Base-by-base conservation (phyloP, 2,113 vertebrate species). In the Esox niger region DNA sequence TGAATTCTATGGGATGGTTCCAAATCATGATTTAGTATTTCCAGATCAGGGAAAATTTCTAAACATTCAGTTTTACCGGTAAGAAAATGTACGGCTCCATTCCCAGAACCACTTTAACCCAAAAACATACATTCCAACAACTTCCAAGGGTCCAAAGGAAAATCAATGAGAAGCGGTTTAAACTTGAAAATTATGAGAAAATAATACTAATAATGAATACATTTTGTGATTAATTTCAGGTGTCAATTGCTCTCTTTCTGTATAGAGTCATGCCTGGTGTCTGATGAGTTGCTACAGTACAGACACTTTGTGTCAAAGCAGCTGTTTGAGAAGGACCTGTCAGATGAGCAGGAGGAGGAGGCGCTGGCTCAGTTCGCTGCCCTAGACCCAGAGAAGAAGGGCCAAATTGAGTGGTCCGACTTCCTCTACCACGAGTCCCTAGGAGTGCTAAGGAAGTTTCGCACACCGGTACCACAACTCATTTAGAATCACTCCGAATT, bases 361-460 rank as follows among this genome's bases (percentile, higher is more conserved):
- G 93, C 92, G 0, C 65, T 93, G 72, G 90, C 90, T 68, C 96
- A 98, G 88, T 99, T 98, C 80, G 91, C 94, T 0, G 91, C 94
- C 1, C 80, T 99, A 79, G 95, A 98, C 70, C 93, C 94, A 0
- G 93, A 96, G 61, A 95, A 94, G 80, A 94, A 91, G 70, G 96
- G 96, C 60, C 93, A 93, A 35, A 78, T 98, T 0, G 94, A 97
- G 68, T 99, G 96, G 96, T 85, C 86, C 0, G 96, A 99, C 74
- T 99, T 98, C 81, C 92, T 99, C 73, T 97, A 94, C 83, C 95
- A 95, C 0, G 96, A 98, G 84, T 96, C 96, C 21, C 87, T 98
- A 73, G 87, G 90, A 6, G 88, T 98, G 54, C 82, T 99, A 79
- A 94, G 91, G 86, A 95, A 95, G 60, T 89, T 96, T 17, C 94